A percentile compares a stretch with the other conserved stretches of the same genome.
phyloP scores from a whole-genome alignment of 2,888 invertebrate species.

The Lepetodrilus schrolli region DNA sequence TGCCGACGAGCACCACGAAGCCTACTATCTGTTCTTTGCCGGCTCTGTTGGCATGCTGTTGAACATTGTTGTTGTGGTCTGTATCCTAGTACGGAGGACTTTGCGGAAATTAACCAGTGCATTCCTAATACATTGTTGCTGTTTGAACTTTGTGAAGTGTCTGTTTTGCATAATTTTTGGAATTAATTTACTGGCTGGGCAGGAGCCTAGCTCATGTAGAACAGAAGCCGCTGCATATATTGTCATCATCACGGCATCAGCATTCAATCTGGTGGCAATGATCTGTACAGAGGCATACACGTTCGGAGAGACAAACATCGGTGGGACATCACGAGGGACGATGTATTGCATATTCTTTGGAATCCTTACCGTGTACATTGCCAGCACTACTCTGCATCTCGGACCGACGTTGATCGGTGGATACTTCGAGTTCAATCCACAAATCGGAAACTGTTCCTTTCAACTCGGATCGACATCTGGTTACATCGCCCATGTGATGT shows the following conservation, averaged over 20 bases:
- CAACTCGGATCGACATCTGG: conserved; percentile 72
- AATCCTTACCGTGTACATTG: conserved; percentile 73
- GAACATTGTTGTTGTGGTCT: conserved; percentile 68
- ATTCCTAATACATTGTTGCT: conserved; percentile 73
- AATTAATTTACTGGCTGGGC: conserved; percentile 66
- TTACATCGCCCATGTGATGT: conserved; percentile 74
- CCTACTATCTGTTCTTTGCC: conserved; percentile 71
- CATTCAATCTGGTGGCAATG: conserved; percentile 76
- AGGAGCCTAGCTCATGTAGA: conserved; percentile 68
- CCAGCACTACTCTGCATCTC: conserved; percentile 73
- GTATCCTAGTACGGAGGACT: conserved; percentile 62
- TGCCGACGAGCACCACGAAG: conserved; percentile 62
- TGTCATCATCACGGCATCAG: conserved; percentile 73
- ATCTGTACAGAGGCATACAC: conserved; percentile 75
- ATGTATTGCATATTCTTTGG: conserved; percentile 74
- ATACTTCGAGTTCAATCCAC: conserved; percentile 73
- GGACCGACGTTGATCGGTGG: conserved; percentile 76
- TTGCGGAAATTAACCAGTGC: conserved; percentile 73
- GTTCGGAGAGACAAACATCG: conserved; percentile 72
- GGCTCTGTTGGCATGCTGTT: conserved; percentile 69
- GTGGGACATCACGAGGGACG: conserved; percentile 69
- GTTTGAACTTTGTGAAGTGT: conserved; percentile 72
- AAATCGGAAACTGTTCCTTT: conserved; percentile 74
- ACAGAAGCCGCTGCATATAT: conserved; percentile 73
- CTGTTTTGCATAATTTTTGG: conserved; percentile 74